A percentile compares a stretch with the other conserved stretches of the same genome.
Conservation (phyloP, 2,113 vertebrate species). For the Conger conger region DNA sequence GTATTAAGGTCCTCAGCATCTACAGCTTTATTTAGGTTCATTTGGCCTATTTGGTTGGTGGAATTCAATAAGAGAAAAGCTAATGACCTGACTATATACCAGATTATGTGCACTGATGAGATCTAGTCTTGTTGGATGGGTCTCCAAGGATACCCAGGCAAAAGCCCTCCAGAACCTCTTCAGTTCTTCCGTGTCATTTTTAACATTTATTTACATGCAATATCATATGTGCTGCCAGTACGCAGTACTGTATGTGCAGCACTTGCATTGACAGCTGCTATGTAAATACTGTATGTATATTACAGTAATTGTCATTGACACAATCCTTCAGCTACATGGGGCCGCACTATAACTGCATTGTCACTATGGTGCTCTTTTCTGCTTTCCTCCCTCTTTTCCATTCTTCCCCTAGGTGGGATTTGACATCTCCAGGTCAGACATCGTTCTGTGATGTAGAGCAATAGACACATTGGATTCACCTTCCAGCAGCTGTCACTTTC, state of each 20-base stretch:
- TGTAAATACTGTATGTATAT: too few species aligned
- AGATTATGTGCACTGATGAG: constrained; percentile 72
- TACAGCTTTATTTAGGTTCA: constrained; percentile 63
- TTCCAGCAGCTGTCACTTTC: constrained; percentile 55
- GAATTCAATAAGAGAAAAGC: constrained; percentile 61
- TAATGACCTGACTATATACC: constrained; percentile 76
- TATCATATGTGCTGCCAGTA: neutral
- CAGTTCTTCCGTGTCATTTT: neutral
- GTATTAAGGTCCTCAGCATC: constrained; percentile 49
- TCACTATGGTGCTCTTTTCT: constrained; percentile 8
- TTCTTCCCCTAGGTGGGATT: constrained; percentile 46
- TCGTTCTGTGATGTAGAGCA: constrained; percentile 47
- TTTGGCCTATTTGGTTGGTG: constrained; percentile 61
- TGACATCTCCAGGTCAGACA: constrained; percentile 50
- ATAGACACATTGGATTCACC: constrained; percentile 46
- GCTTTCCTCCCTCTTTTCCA: constrained; percentile 22
- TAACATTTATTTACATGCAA: neutral
- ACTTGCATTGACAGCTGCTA: neutral
- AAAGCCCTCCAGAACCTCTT: constrained; percentile 9
- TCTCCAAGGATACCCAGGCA: constrained; percentile 54
- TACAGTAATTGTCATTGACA: constrained; percentile 58
- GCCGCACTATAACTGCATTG: constrained; percentile 37
- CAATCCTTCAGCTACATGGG: constrained; percentile 53
- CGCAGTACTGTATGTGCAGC: neutral
- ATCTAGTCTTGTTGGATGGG: constrained; percentile 61